phyloP scores from a whole-genome alignment of 2,888 invertebrate species.

The Caenorhabditis sp. region DNA sequence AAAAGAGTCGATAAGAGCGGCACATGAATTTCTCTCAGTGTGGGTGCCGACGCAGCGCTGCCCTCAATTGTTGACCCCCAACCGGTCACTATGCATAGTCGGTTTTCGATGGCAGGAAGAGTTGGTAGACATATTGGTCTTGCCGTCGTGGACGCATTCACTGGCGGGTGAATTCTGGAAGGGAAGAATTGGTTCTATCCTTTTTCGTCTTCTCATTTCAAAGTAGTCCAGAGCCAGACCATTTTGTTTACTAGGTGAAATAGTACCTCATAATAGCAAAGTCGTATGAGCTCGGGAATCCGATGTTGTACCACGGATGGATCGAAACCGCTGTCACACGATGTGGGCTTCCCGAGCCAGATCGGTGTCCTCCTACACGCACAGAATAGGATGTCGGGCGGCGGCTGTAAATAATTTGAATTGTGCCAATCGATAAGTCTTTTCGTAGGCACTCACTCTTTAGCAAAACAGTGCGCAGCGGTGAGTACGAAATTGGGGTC shows the following conservation, averaged over 20 bases:
- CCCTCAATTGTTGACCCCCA: conserved; percentile 78
- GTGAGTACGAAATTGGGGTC: conserved; percentile 78
- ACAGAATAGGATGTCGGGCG: conserved; percentile 70
- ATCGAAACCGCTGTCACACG: conserved; percentile 54
- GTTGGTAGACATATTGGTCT: conserved; percentile 75
- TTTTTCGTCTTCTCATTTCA: too few species aligned
- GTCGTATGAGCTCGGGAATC: conserved; percentile 70
- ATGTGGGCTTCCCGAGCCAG: conserved; percentile 58
- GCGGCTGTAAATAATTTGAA: conserved; percentile 63
- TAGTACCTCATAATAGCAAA: conserved; percentile 71
- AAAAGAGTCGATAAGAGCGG: conserved; percentile 76
- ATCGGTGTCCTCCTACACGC: conserved; percentile 75
- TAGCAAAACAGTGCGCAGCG: conserved; percentile 81
- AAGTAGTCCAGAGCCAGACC: too few species aligned
- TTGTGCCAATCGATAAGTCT: not conserved
- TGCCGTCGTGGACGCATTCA: conserved; percentile 55
- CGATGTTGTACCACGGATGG: conserved; percentile 72
- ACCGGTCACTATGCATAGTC: conserved; percentile 76
- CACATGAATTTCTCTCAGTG: conserved; percentile 78
- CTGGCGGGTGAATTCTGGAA: conserved; percentile 70
- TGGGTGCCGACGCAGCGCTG: conserved; percentile 62
- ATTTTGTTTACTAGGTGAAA: not conserved
- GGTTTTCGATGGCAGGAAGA: conserved; percentile 67
- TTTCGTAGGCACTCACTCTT: conserved; percentile 62
- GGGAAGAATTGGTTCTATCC: too few species aligned